Evolutionary conservation across 2,888 invertebrate genomes (phyloP).

Genomic region (Erannis defoliaria): DNA sequence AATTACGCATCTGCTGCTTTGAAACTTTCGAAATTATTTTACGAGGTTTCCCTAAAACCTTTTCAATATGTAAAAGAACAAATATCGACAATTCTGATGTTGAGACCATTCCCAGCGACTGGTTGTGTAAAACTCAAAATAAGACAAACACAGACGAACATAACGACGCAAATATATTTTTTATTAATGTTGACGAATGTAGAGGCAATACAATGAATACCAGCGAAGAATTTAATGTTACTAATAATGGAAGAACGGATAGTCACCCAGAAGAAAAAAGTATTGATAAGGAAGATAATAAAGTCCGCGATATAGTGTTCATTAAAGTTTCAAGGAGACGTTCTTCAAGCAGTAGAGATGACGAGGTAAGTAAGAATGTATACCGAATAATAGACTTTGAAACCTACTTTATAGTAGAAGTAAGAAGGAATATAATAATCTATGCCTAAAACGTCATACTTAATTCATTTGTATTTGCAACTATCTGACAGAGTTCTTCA

Average conservation of each 20-base stretch:
- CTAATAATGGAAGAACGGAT: neutral
- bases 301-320: neutral
- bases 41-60: constrained; percentile 12
- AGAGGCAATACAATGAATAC: neutral
- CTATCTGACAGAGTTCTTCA: no score
- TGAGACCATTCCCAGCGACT: constrained; percentile 54
- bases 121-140: constrained; percentile 44
- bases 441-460: no score
- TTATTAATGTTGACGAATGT: constrained; percentile 20
- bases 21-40: constrained; percentile 26
- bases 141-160: constrained; percentile 1
- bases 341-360: constrained; percentile 7
- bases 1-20: constrained; percentile 7
- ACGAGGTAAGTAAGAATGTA: constrained; percentile 17
- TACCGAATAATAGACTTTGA: no score
- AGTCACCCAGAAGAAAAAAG: neutral
- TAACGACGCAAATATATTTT: constrained; percentile 19
- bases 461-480: no score
- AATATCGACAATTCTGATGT: constrained; percentile 44
- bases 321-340: constrained; percentile 16
- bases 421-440: no score
- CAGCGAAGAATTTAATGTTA: constrained; percentile 9
- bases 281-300: neutral
- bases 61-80: constrained; percentile 36
- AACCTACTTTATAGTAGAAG: no score